These are phyloP conservation scores for Hafferia zeledoni DNA, from an alignment of 2,797 vertebrate species.

Conservation along the genomic window DNA sequence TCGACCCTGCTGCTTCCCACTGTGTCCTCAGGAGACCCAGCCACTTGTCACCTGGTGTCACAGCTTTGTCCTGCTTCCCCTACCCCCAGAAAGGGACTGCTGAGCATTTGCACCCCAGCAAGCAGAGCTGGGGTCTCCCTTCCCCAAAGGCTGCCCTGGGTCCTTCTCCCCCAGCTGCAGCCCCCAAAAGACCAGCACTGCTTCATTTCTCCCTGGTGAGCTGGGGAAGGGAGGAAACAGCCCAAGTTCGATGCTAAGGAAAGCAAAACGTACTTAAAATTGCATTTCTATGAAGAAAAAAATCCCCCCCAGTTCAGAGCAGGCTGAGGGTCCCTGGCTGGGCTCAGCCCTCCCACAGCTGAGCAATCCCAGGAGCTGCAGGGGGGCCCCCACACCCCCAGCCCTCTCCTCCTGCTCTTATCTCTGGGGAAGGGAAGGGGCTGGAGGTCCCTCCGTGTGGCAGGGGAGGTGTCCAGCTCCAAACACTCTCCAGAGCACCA, in stretches of 20 bases:
- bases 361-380: neutral
- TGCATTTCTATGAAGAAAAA: neutral
- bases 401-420: neutral
- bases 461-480: neutral
- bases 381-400: neutral
- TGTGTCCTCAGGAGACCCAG: neutral
- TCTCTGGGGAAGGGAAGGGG: neutral
- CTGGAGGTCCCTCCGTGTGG: neutral
- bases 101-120: fast-evolving
- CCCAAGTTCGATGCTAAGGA: fast-evolving
- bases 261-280: neutral
- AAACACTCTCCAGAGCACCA: constrained; percentile 57
- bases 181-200: neutral
- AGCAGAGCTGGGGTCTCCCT: neutral
- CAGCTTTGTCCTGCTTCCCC: neutral
- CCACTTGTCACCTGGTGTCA: neutral
- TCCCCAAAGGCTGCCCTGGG: neutral
- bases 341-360: neutral
- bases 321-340: neutral
- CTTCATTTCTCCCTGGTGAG: fast-evolving
- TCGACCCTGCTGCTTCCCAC: neutral
- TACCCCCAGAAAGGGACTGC: neutral
- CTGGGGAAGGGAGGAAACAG: neutral
- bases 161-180: neutral
- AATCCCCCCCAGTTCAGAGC: fast-evolving